These are phyloP conservation scores for Cairina moschata DNA, from an alignment of 2,113 vertebrate species.

Conservation along the genomic window DNA sequence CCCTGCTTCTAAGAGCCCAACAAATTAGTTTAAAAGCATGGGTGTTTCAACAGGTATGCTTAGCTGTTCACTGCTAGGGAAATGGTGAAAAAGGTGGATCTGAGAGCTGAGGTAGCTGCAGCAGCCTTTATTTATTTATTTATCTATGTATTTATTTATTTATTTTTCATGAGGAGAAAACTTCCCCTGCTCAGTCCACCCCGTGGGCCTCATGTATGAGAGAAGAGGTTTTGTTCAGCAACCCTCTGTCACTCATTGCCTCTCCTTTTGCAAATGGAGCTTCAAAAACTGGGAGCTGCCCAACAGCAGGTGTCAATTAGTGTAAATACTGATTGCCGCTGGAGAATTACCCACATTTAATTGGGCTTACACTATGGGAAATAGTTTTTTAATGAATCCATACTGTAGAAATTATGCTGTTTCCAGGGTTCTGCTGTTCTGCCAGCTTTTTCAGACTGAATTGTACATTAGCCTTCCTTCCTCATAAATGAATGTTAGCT, in stretches of 20 bases:
- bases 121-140: not conserved
- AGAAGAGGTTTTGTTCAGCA: not conserved
- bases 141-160: too few relatives aligned
- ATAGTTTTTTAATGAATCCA: not conserved
- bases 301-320: not conserved
- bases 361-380: not conserved
- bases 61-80: not conserved
- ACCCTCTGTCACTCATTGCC: not conserved
- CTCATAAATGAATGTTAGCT: not conserved
- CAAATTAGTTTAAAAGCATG: not conserved
- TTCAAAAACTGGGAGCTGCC: not conserved
- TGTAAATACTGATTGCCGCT: not conserved
- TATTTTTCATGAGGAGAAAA: not conserved
- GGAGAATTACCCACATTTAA: not conserved
- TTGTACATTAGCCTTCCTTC: not conserved
- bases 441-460: not conserved
- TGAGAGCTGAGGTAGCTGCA: not conserved
- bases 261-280: not conserved
- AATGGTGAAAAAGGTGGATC: not conserved
- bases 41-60: not conserved
- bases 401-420: not conserved
- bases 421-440: not conserved
- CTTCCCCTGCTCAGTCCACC: not conserved
- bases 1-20: not conserved
- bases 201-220: rapidly evolving